A percentile compares a stretch with the other conserved stretches of the same genome.
phyloP scores from a whole-genome alignment of 2,888 invertebrate genomes.

The Neria commutata region DNA sequence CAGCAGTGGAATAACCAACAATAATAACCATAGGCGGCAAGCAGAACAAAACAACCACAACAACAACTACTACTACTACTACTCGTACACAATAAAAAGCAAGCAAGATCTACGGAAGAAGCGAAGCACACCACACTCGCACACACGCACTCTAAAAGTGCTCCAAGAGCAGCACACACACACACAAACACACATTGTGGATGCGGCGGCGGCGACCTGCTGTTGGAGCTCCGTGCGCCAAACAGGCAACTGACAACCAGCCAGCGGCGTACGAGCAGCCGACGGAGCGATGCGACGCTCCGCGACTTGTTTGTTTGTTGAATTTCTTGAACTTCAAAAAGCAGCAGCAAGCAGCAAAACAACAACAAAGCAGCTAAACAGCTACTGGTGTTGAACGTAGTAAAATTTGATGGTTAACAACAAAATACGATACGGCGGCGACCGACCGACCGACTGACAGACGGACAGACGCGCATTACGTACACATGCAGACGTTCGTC shows the following conservation, averaged over 20 bases:
- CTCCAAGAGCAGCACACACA: neutral
- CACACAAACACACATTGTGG: too few species aligned
- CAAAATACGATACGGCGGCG: neutral
- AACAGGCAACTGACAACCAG: too few species aligned
- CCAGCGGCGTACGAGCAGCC: too few species aligned
- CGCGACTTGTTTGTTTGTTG: neutral
- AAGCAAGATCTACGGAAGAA: neutral
- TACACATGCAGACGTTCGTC: neutral
- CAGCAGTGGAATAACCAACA: neutral
- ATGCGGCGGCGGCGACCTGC: neutral
- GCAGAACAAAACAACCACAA: neutral
- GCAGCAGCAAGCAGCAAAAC: conserved; percentile 32
- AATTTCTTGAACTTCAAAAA: conserved; percentile 7
- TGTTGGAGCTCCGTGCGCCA: too few species aligned
- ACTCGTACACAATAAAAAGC: neutral
- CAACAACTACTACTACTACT: neutral
- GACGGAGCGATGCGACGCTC: neutral
- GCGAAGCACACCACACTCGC: too few species aligned
- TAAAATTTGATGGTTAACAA: conserved; percentile 21
- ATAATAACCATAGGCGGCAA: neutral
- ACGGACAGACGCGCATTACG: neutral
- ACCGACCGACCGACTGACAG: neutral
- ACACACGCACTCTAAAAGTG: neutral
- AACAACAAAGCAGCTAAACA: conserved; percentile 52
- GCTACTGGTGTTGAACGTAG: conserved; percentile 51